phyloP scores from a whole-genome alignment of 2,888 invertebrate species.

The Liposcelis brunnea region DNA sequence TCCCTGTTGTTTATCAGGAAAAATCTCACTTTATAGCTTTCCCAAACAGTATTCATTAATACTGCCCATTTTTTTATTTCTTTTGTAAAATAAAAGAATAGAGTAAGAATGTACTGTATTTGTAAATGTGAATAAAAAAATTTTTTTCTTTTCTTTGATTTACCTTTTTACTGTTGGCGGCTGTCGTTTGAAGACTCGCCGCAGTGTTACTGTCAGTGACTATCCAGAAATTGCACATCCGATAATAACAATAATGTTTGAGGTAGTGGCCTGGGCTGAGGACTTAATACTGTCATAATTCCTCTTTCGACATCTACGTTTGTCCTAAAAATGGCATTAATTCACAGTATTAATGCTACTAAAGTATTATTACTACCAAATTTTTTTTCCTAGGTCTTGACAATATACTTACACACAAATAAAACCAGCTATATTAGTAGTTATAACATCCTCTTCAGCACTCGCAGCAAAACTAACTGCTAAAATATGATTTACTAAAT shows the following conservation, averaged over 20 bases:
- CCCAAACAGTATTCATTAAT: too few relatives aligned
- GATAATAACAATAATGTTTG: conserved; percentile 72
- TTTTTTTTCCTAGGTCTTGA: conserved; percentile 2
- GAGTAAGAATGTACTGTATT: too few relatives aligned
- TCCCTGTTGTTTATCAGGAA: too few relatives aligned
- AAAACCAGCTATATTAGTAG: conserved; percentile 77
- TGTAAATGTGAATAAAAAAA: too few relatives aligned
- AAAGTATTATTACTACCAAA: too few relatives aligned
- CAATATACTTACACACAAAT: conserved; percentile 65
- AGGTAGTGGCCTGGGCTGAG: conserved; percentile 84
- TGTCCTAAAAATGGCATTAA: conserved; percentile 42
- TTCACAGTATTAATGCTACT: too few relatives aligned
- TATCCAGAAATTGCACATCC: conserved; percentile 90
- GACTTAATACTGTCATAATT: conserved; percentile 75
- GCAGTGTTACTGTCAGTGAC: conserved; percentile 30
- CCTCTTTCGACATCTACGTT: conserved; percentile 79
- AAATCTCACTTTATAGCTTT: too few relatives aligned
- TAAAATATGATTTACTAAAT: conserved; percentile 71
- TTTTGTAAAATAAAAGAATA: too few relatives aligned
- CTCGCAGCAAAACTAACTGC: conserved; percentile 75
- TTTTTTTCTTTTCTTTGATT: too few relatives aligned
- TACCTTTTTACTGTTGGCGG: too few relatives aligned
- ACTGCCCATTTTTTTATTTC: too few relatives aligned
- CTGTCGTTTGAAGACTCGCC: too few relatives aligned
- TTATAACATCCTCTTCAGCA: conserved; percentile 68